A percentile compares a stretch with the other conserved stretches of the same genome.
These are phyloP conservation scores for Cyrtorhinus lividipennis DNA, from an alignment of 1,140 invertebrate species.

Conservation along the genomic window DNA sequence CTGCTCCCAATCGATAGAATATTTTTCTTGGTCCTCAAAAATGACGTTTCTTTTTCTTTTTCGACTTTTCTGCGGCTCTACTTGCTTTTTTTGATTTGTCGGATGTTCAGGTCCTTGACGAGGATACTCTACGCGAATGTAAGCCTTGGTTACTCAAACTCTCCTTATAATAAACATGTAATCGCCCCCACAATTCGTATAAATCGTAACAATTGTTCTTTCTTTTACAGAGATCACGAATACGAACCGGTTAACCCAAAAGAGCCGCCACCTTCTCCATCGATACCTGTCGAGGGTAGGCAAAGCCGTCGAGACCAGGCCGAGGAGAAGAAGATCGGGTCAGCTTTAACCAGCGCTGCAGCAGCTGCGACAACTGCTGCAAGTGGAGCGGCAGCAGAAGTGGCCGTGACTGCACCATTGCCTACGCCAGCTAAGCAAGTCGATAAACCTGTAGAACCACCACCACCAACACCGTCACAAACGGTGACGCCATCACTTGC, in stretches of 20 bases:
- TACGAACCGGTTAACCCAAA: conserved; percentile 55
- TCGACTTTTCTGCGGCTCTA: no score
- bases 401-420: conserved; percentile 24
- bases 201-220: no score
- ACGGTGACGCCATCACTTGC: conserved; percentile 3
- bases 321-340: neutral
- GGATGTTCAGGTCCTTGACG: no score
- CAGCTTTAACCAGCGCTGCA: neutral
- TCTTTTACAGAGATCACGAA: conserved; percentile 59
- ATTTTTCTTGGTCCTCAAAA: no score
- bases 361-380: neutral
- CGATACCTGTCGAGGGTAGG: neutral
- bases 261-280: conserved; percentile 15
- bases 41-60: no score
- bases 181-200: no score
- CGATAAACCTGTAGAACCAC: neutral
- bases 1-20: no score
- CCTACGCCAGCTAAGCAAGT: neutral
- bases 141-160: no score
- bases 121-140: no score
- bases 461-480: neutral
- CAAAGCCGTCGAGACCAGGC: neutral
- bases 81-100: no score
- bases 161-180: no score
- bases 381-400: neutral